phyloP scores from a whole-genome alignment of 2,113 vertebrate genomes.

The Smithornis capensis region DNA sequence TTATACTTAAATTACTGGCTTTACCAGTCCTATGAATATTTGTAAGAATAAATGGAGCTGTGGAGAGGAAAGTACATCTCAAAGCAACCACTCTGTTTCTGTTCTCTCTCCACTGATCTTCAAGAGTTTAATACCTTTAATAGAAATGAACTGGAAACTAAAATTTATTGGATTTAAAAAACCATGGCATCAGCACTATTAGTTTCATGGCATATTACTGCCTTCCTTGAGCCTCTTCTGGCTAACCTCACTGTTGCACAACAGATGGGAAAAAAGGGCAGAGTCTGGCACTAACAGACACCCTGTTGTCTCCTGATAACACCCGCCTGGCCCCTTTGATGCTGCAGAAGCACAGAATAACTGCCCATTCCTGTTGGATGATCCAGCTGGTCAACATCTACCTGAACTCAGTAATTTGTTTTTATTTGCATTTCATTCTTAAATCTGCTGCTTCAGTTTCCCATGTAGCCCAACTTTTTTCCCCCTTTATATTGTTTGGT shows the following conservation, averaged over 20 bases:
- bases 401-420: neutral
- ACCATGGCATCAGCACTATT: fast-evolving
- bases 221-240: neutral
- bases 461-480: neutral
- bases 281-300: neutral
- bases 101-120: neutral
- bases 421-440: neutral
- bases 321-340: neutral
- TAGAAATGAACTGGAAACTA: neutral
- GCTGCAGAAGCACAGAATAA: neutral
- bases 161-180: neutral
- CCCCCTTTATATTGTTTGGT: neutral
- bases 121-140: neutral
- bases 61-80: neutral
- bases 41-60: neutral
- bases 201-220: neutral
- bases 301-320: neutral
- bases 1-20: neutral
- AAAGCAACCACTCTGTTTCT: neutral
- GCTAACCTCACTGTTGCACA: neutral
- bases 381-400: fast-evolving
- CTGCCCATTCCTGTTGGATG: too few relatives aligned
- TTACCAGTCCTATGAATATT: neutral
- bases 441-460: neutral
- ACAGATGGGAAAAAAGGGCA: neutral